Base-by-base conservation (phyloP, 2,888 invertebrate species). In the Corbicula japonica region DNA sequence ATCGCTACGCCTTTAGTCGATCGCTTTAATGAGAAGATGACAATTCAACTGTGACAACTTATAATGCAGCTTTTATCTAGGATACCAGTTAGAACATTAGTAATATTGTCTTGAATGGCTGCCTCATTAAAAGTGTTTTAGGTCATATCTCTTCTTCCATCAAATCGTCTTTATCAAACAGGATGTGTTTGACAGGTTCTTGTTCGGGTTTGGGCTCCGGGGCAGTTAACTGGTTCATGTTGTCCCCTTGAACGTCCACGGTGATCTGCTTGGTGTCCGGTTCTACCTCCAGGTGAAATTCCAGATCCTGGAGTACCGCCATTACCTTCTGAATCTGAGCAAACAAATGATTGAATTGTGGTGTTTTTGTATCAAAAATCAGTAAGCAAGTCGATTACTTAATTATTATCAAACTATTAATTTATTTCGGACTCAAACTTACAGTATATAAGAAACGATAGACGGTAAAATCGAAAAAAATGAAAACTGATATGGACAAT, bases 291-390 rank as follows among this genome's bases (percentile, higher is more conserved):
- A 62, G 10, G 12, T 68, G 61, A 21, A 75, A 52, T 26, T 76
- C 76, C 48, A 58, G 21, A 10, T 76, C 65, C 26, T 70, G 48
- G 18, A 76, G 35, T n/a, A 70, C 76, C 4, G 28, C 65, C 65
- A 76, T 76, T 28, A 76, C 70, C 21, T 76, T 76, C 48, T 76
- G 70, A 21, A 70, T 50, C 76, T 75, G 60, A 21, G n/a, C n/a
- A n/a, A n/a, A n/a, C n/a, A n/a, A n/a, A n/a, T n/a, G n/a, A n/a
- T n/a, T n/a, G n/a, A n/a, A n/a, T n/a, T n/a, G n/a, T n/a, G n/a
- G n/a, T n/a, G n/a, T n/a, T n/a, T n/a, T n/a, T n/a, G n/a, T n/a
- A n/a, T n/a, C n/a, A n/a, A n/a, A n/a, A n/a, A n/a, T n/a, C n/a
- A n/a, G n/a, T 41, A 41, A 18, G 41, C 41, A 41, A 41, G 41